phyloP scores from a whole-genome alignment of 2,888 invertebrate species.

The Atherix ibis region DNA sequence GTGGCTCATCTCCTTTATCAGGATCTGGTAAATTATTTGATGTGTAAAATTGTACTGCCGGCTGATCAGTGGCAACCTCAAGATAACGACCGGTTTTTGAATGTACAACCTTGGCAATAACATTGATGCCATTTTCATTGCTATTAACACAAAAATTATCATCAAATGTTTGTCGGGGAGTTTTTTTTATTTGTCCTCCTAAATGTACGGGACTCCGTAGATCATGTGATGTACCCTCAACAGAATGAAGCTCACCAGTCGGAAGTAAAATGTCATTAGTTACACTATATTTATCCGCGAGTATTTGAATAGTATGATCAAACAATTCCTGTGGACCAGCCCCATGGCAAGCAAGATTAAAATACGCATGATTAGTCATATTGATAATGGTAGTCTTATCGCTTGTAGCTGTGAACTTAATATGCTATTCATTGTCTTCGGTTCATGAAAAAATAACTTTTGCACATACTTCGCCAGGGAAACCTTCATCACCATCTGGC shows the following conservation, averaged over 20 bases:
- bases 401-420: constrained; percentile 59
- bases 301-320: constrained; percentile 54
- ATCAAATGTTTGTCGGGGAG: constrained; percentile 62
- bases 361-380: constrained; percentile 77
- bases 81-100: constrained; percentile 54
- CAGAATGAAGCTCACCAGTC: constrained; percentile 51
- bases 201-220: constrained; percentile 49
- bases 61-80: constrained; percentile 72
- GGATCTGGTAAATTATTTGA: constrained; percentile 55
- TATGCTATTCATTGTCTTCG: constrained; percentile 53
- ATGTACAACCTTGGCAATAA: constrained; percentile 52
- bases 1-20: constrained; percentile 31
- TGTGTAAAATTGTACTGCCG: constrained; percentile 84
- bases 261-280: constrained; percentile 54
- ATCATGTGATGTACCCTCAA: constrained; percentile 58
- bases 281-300: constrained; percentile 60
- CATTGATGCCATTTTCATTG: constrained; percentile 24
- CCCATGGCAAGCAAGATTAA: constrained; percentile 77
- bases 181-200: constrained; percentile 46
- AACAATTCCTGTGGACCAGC: constrained; percentile 45
- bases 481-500: constrained; percentile 70
- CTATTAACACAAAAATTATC: constrained; percentile 58
- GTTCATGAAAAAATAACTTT: constrained; percentile 55
- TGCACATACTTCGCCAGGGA: constrained; percentile 66
- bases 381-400: constrained; percentile 71